Base-by-base conservation (phyloP, 2,113 vertebrate genomes). In the Poeciliopsis prolifica region DNA sequence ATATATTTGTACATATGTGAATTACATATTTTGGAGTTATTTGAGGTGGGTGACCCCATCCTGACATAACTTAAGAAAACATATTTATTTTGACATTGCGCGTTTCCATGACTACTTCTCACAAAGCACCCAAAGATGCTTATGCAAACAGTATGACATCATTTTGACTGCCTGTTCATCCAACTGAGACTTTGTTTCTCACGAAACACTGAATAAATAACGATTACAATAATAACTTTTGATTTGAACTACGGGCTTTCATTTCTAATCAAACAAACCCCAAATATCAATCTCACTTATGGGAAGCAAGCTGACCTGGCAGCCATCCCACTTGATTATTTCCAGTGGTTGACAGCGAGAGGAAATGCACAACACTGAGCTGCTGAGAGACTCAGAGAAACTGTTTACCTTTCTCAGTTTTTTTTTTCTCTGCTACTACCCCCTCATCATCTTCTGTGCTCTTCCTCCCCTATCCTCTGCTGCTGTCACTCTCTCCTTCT, bases 291-390 rank as follows among this genome's bases (percentile, higher is more conserved):
- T 75, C 12, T 65, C 15, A 24, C 42, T 71, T 64, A 66, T 69
- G 35, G 64, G 62, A 74, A 80, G 71, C 82, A 64, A 29, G 81
- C 22, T 87, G 89, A 90, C 88, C 84, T 88, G 81, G 74, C 69
- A 24, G 33, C 78, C 65, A 44, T 84, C 74, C 64, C 26, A 61
- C 80, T 67, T 82, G 74, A 85, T 90, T 72, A 90, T 90, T 92
- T 91, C 84, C 85, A 76, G 71, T 70, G 63, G 84, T 80, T 88
- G 89, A 92, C 88, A 91, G 88, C 70, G 61, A 77, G 82, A 87
- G 86, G 89, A 89, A 88, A 77, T 84, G 65, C 68, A 61, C 72
- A 74, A 30, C 74, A 75, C 63, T 26, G 65, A 79, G 62, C n/a
- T 66, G 89, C 82, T 78, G 91, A 92, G 61, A 87, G 90, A 91